Percentiles rank a stretch among this genome's conserved stretches.
These are phyloP conservation scores for Xenopus borealis DNA, from an alignment of 2,113 vertebrate genomes.

Conservation along the genomic window DNA sequence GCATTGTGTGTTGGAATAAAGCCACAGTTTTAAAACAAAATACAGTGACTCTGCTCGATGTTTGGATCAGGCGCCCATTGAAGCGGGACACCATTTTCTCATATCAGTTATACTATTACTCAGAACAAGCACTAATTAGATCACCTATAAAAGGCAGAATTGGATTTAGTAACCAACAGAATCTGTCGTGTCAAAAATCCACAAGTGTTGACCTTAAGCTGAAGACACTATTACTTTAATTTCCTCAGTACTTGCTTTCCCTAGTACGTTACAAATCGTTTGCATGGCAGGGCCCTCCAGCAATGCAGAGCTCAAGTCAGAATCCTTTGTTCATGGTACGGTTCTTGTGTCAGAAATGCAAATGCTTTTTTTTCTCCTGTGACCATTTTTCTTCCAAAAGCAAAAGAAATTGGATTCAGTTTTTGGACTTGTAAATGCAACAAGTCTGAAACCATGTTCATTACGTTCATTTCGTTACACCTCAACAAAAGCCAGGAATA, in stretches of 20 bases:
- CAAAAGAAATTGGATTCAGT: too few species aligned
- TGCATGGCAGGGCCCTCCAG: slow-evolving; percentile 24
- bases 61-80: too few species aligned
- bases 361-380: not conserved
- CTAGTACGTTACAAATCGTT: slow-evolving; percentile 1
- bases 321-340: not conserved
- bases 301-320: slow-evolving; percentile 14
- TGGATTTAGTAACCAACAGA: slow-evolving; percentile 10
- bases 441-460: too few species aligned
- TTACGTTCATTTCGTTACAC: too few species aligned
- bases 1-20: too few species aligned
- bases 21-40: too few species aligned
- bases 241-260: slow-evolving; percentile 28
- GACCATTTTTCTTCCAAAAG: too few species aligned
- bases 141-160: slow-evolving; percentile 25
- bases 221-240: slow-evolving; percentile 32
- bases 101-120: not conserved
- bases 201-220: slow-evolving; percentile 33
- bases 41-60: too few species aligned
- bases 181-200: slow-evolving; percentile 5
- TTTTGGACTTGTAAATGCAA: too few species aligned
- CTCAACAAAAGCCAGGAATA: too few species aligned
- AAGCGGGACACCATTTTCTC: too few species aligned
- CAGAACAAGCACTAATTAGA: slow-evolving; percentile 5
- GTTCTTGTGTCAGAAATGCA: not conserved